Base-by-base conservation (phyloP, 2,888 invertebrate species). In the Melinopterus prodromus region DNA sequence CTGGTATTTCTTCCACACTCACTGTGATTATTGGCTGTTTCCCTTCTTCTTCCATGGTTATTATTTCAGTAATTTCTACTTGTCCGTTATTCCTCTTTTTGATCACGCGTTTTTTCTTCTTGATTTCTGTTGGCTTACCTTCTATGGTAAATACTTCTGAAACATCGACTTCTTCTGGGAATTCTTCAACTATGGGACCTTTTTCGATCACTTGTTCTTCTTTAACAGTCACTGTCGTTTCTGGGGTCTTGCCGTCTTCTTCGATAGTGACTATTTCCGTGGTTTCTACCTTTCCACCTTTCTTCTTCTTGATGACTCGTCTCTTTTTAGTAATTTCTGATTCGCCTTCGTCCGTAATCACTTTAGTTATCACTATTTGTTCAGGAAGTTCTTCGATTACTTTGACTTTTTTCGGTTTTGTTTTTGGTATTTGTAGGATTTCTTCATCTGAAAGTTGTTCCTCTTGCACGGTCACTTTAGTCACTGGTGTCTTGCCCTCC, bases 221-320 rank as follows among this genome's bases (percentile, higher is more conserved):
- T 80, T 84, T 77, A 77, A 84, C 84, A 72, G 84, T 84, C 15
- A 86, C 83, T 77, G 85, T 86, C 70, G 86, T 85, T 79, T 84
- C 82, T 5, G 86, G 86, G 80, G 83, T 82, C n/a, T 82, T 78
- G 1, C 75, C 77, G 77, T 82, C 81, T 77, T 83, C 84, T 81
- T 84, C 83, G 1, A 86, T 83, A 4, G 86, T 89, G 80, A 87
- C 86, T 38, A 89, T 87, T 84, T 88, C 89, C 0, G 88, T 90
- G 12, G 89, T 84, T 83, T 90, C 89, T 69, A 89, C 86, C 81
- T 85, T 87, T 72, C 86, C 83, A 79, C 87, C 89, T 82, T 83
- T 87, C 14, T 88, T 87, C 82, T 89, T 89, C 80, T 88, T 90
- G 71, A 90, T 87, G 0, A 88, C 83, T 70, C 90, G 86, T 76